These are phyloP conservation scores for Patella pellucida DNA, from an alignment of 2,888 invertebrate species.

Conservation along the genomic window DNA sequence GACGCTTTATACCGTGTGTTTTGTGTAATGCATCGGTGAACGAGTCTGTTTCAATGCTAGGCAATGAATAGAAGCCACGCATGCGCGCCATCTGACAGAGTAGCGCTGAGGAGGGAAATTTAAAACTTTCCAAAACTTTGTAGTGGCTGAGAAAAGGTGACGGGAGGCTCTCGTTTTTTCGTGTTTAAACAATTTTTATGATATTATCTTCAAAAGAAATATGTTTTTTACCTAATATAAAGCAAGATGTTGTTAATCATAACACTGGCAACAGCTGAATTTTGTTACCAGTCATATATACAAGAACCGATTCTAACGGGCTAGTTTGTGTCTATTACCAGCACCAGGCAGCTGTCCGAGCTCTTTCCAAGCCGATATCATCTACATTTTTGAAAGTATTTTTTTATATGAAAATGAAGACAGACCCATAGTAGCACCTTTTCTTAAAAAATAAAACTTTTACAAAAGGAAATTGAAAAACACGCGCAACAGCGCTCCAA, in stretches of 20 bases:
- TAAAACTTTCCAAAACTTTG: slow-evolving; percentile 21
- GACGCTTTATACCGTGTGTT: neutral
- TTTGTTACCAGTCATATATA: no score
- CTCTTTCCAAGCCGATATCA: neutral
- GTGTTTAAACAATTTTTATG: slow-evolving; percentile 5
- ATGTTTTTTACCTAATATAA: neutral
- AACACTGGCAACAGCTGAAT: no score
- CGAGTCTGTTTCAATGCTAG: slow-evolving; percentile 1
- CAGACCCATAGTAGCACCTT: neutral
- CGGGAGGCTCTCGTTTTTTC: slow-evolving; percentile 1
- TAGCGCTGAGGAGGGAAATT: slow-evolving; percentile 29
- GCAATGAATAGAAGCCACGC: slow-evolving; percentile 4
- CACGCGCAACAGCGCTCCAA: slow-evolving; percentile 7
- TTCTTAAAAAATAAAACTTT: slow-evolving; percentile 8
- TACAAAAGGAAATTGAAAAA: neutral
- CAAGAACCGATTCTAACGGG: no score
- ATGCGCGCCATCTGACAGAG: slow-evolving; percentile 3
- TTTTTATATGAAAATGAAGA: slow-evolving; percentile 11
- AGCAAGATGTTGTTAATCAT: no score
- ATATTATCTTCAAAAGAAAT: neutral
- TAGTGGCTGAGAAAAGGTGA: neutral
- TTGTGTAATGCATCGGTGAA: slow-evolving; percentile 9
- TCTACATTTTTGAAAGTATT: slow-evolving; percentile 1
- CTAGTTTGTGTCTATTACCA: no score
- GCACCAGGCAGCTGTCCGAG: neutral